These are phyloP conservation scores for Pygocentrus nattereri DNA, from an alignment of 2,797 vertebrate species.

Conservation along the genomic window DNA sequence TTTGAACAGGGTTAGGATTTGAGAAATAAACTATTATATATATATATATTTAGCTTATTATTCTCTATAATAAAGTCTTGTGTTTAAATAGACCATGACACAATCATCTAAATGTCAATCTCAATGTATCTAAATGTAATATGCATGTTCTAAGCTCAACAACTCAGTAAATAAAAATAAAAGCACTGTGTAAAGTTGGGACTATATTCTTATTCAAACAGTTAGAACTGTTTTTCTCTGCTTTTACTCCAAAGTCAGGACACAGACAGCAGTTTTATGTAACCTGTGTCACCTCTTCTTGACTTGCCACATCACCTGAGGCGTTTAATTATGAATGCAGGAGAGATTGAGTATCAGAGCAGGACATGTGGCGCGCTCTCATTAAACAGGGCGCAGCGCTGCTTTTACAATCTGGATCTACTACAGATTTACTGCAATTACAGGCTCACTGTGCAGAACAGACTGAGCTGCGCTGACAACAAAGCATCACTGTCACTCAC, in stretches of 20 bases:
- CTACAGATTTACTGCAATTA: not conserved
- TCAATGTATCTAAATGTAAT: too few relatives aligned
- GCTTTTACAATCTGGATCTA: not conserved
- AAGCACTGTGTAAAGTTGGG: too few relatives aligned
- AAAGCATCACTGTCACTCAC: not conserved
- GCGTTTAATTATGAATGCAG: constrained; percentile 70
- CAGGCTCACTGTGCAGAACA: not conserved
- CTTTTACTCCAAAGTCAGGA: not conserved
- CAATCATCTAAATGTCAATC: too few relatives aligned
- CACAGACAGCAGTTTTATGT: not conserved
- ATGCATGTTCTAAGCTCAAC: too few relatives aligned
- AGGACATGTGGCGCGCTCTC: constrained; percentile 51
- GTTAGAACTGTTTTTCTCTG: too few relatives aligned
- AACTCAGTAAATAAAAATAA: too few relatives aligned
- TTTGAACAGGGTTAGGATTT: too few relatives aligned
- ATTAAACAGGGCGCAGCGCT: constrained; percentile 18
- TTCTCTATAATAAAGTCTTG: too few relatives aligned
- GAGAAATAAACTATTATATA: too few relatives aligned
- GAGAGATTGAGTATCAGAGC: constrained; percentile 60
- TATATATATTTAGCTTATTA: too few relatives aligned
- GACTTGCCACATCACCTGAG: constrained; percentile 7
- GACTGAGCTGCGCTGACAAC: not conserved
- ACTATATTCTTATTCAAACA: too few relatives aligned
- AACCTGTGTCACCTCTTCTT: not conserved
- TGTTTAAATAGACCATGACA: too few relatives aligned